Evolutionary conservation across 2,888 invertebrate species (phyloP).

Genomic region (Caenorhabditis auriculariae): DNA sequence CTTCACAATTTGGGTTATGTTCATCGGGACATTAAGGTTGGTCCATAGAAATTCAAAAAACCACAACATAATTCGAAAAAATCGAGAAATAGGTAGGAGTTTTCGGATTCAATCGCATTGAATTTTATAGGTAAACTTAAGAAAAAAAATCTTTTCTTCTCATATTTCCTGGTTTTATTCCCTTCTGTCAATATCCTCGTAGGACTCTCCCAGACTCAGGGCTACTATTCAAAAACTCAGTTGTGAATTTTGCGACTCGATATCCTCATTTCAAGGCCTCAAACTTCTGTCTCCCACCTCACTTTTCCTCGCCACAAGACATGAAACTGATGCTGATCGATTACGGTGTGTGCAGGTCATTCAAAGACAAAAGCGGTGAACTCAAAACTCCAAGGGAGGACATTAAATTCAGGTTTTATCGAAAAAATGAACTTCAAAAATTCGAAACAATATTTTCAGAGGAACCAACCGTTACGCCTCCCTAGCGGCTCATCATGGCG

Average conservation of each 20-base stretch:
- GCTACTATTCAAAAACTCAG: no score
- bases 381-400: constrained; percentile 36
- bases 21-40: constrained; percentile 51
- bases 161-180: no score
- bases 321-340: constrained; percentile 51
- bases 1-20: constrained; percentile 56
- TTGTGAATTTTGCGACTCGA: no score
- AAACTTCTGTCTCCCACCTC: constrained; percentile 40
- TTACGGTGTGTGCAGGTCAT: constrained; percentile 56
- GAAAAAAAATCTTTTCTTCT: no score
- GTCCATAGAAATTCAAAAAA: no score
- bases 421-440: no score
- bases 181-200: no score
- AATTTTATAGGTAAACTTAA: no score
- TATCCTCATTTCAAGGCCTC: constrained; percentile 56
- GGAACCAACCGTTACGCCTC: constrained; percentile 60
- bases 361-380: constrained; percentile 43
- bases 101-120: no score
- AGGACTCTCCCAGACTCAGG: no score
- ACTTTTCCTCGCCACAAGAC: constrained; percentile 17
- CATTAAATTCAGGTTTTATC: constrained; percentile 27
- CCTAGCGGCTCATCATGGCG: constrained; percentile 54
- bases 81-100: no score
- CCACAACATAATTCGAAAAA: no score
- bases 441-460: constrained; percentile 32